phyloP scores from a whole-genome alignment of 2,113 vertebrate genomes.

The Dipodomys ordii region DNA sequence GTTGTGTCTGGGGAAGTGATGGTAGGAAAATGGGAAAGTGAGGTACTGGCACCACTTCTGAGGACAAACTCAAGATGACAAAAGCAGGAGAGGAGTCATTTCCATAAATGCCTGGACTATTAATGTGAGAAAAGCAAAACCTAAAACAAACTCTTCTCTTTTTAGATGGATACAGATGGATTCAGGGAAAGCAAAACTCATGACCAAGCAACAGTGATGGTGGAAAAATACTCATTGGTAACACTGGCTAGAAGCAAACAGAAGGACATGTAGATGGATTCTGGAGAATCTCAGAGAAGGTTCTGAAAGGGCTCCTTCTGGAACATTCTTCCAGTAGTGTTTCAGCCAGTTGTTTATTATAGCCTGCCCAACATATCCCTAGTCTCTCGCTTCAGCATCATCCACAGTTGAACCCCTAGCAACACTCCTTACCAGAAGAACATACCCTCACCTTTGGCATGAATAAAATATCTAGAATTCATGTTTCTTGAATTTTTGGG shows the following conservation, averaged over 20 bases:
- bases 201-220: background rate
- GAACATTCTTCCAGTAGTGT: background rate
- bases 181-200: slow-evolving; percentile 29
- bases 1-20: background rate
- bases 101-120: background rate
- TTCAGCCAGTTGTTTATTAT: too few species aligned
- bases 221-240: background rate
- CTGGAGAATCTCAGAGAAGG: background rate
- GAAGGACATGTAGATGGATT: background rate
- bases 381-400: background rate
- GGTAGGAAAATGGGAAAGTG: background rate
- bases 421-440: background rate
- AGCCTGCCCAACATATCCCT: too few species aligned
- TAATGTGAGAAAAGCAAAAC: background rate
- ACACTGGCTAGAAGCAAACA: background rate
- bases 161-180: slow-evolving; percentile 19
- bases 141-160: background rate
- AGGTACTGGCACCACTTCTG: background rate
- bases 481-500: slow-evolving; percentile 18
- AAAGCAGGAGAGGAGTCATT: background rate
- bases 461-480: background rate
- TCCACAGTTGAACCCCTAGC: background rate
- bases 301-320: background rate
- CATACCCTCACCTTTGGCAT: background rate
- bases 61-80: background rate